Percentiles rank a stretch among this genome's conserved stretches.
These are phyloP conservation scores for Apodemus speciosus DNA, from an alignment of 2,113 vertebrate genomes.

Conservation along the genomic window DNA sequence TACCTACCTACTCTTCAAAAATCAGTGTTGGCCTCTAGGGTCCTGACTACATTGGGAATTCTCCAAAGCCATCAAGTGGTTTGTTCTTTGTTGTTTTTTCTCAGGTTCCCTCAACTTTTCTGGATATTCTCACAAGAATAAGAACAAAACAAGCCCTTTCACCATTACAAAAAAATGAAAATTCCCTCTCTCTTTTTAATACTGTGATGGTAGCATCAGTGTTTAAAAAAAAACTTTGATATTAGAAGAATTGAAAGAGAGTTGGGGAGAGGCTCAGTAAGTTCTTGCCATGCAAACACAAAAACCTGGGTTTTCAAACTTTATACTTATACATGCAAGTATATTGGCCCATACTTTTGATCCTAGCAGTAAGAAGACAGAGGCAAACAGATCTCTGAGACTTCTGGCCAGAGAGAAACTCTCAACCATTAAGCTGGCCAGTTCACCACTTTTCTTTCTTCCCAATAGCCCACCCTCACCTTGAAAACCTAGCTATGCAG, in stretches of 20 bases:
- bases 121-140: slow-evolving; percentile 12
- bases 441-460: not conserved
- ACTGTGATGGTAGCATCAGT: not conserved
- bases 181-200: not conserved
- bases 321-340: not conserved
- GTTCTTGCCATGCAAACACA: not conserved
- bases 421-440: not conserved
- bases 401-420: not conserved
- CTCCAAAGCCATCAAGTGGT: not conserved
- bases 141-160: not conserved
- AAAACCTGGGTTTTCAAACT: not conserved
- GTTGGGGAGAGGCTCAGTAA: not conserved
- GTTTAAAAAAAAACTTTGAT: not conserved
- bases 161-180: slow-evolving; percentile 20
- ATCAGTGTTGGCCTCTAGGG: slow-evolving; percentile 6
- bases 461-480: not conserved
- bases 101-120: not conserved
- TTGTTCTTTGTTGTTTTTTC: not conserved
- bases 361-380: not conserved
- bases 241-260: not conserved
- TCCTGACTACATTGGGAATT: not conserved
- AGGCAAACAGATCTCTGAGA: not conserved
- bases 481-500: not conserved
- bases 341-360: not conserved
- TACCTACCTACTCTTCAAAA: slow-evolving; percentile 42